Percentiles rank a stretch among this genome's conserved stretches.
Conservation (phyloP, 2,113 vertebrate genomes). For the Suncus etruscus region DNA sequence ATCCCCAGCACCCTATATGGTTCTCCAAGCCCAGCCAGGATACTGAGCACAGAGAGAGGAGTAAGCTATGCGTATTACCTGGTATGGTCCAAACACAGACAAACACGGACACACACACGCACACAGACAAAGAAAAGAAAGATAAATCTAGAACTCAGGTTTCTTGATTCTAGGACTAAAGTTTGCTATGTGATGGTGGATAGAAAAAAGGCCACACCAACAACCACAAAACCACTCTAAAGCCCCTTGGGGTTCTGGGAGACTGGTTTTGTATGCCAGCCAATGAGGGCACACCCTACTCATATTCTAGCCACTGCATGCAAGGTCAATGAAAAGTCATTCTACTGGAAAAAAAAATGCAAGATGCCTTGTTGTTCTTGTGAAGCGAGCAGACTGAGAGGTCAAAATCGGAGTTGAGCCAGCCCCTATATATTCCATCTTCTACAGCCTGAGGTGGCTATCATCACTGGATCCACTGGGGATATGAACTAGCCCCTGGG, state of each 20-base stretch:
- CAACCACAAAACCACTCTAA: background rate
- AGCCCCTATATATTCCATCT: background rate
- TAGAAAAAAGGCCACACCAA: background rate
- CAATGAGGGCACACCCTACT: background rate
- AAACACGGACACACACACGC: too few relatives aligned
- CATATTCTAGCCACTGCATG: background rate
- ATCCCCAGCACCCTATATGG: too few relatives aligned
- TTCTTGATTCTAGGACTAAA: slow-evolving; percentile 11
- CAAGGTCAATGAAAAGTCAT: background rate
- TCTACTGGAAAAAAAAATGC: background rate
- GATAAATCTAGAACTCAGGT: background rate
- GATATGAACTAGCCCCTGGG: background rate
- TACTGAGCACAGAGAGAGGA: too few relatives aligned
- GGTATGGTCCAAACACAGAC: too few relatives aligned
- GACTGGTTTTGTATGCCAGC: background rate
- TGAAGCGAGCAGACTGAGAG: background rate
- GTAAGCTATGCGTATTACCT: too few relatives aligned
- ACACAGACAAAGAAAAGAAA: too few relatives aligned
- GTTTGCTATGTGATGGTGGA: slow-evolving; percentile 17
- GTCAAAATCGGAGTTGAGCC: background rate
- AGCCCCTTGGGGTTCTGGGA: background rate
- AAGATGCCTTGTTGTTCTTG: background rate
- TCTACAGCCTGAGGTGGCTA: background rate
- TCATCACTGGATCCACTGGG: background rate
- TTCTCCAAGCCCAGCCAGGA: too few relatives aligned